Evolutionary conservation across 2,113 vertebrate species (phyloP), one percentile per base, ranked within the genome.

Genomic region (Bombycilla garrulus): DNA sequence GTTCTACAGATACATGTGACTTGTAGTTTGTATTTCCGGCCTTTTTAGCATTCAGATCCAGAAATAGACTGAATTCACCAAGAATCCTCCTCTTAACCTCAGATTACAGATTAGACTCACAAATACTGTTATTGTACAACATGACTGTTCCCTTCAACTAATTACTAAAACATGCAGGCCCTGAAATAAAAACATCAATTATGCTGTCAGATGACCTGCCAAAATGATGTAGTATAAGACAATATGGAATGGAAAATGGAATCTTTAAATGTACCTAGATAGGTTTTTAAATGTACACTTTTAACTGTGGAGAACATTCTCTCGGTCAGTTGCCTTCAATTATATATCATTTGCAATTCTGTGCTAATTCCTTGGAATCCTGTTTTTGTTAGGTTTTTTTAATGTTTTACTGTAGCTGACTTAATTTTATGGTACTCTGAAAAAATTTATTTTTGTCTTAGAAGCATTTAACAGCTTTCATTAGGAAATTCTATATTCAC

Each of bases 141-240:
- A n/a, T 16, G 13, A 62, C 60, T 60, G 15, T 72, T 40, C 80
- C 64, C n/a, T 67, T 82, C 61, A 81, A 51, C 48, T 84, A 86
- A 90, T 85, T 93, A 60, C 76, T 90, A 57, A 84, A 96, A 54
- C 53, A 89, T 72, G 77, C 7, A 36, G 57, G 45, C 44, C 67
- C 51, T 88, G 76, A 84, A 92, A 83, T 56, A 48, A 87, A 94
- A 94, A 64, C 76, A 90, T 78, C 81, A 86, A 86, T 92, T 84
- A 60, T 4, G 4, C 67, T 92, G 71, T 83, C 93, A 94, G 62
- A 85, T 74, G 85, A 86, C 35, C 40, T 90, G 72, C 56, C 80
- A 90, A 86, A 92, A 92, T 69, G 53, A 92, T 0, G 28, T 57
- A 83, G 86, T 81, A 48, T 35, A 91, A 53, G 64, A 76, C 47